Percentiles rank a stretch among this genome's conserved stretches.
Conservation (phyloP, 1,140 invertebrate genomes). For the Drosophila sproati region DNA sequence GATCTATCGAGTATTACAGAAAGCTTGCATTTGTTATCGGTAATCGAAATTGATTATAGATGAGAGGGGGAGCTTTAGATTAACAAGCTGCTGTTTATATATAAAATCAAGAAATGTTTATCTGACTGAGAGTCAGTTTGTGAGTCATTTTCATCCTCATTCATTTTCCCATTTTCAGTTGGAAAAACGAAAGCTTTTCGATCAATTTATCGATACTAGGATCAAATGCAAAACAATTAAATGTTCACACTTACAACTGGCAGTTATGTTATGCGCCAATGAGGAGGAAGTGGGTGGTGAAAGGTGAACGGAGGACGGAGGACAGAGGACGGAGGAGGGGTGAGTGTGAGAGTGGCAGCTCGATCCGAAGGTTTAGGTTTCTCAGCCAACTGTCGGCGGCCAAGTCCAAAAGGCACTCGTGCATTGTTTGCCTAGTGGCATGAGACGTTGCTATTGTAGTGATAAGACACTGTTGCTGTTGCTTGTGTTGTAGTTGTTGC, state of each 20-base stretch:
- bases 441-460: slow-evolving; percentile 29
- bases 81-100: too few relatives aligned
- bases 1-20: not conserved
- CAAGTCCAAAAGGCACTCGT: slow-evolving; percentile 28
- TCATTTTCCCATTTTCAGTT: too few relatives aligned
- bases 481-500: slow-evolving; percentile 11
- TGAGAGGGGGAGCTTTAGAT: too few relatives aligned
- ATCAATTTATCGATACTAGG: slow-evolving; percentile 16
- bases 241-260: not conserved
- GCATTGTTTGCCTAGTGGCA: slow-evolving; percentile 49
- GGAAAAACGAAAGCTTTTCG: not conserved
- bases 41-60: too few relatives aligned
- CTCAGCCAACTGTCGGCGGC: slow-evolving; percentile 11
- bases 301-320: not conserved
- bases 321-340: not conserved
- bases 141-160: too few relatives aligned
- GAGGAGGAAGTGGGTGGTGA: too few relatives aligned
- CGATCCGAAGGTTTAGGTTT: not conserved
- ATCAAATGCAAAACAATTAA: not conserved
- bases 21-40: not conserved
- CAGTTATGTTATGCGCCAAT: not conserved
- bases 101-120: too few relatives aligned
- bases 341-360: not conserved
- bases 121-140: too few relatives aligned
- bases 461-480: slow-evolving; percentile 30